Evolutionary conservation across 2,113 vertebrate species (phyloP).

Genomic region (Nycticryphes semicollaris): DNA sequence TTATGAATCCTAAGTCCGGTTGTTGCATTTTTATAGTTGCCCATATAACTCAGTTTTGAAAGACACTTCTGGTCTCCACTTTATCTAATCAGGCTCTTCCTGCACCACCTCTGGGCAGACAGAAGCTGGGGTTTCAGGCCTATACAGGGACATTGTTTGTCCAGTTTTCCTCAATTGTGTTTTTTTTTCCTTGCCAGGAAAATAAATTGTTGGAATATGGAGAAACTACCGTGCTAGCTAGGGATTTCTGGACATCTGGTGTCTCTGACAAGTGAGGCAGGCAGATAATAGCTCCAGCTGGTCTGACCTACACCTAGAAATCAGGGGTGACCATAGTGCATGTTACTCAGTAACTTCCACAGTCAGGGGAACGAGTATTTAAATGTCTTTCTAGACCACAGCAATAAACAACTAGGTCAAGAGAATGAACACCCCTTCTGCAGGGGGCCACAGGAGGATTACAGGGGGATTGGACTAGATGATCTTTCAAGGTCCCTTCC

Average conservation of each 20-base stretch:
- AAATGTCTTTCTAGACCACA: neutral
- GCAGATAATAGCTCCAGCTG: neutral
- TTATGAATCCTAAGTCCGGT: conserved; percentile 22
- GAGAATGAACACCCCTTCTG: neutral
- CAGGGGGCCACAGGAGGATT: no score
- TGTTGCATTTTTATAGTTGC: neutral
- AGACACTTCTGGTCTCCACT: neutral
- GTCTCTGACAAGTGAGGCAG: neutral
- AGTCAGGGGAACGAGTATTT: neutral
- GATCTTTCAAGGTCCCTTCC: no score
- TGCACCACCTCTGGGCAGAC: neutral
- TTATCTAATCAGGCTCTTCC: neutral
- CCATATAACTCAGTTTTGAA: neutral
- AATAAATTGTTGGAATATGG: neutral
- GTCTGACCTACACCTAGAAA: neutral
- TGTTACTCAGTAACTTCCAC: neutral
- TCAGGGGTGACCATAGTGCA: neutral
- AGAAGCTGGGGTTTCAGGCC: neutral
- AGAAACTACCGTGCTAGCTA: neutral
- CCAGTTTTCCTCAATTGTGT: neutral
- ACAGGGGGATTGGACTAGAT: no score
- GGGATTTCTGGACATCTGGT: neutral
- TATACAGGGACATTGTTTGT: accelerated
- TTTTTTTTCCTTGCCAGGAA: neutral
- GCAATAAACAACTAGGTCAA: neutral